These are phyloP conservation scores for Lineus longissimus DNA, from an alignment of 1,140 invertebrate species.

Conservation along the genomic window DNA sequence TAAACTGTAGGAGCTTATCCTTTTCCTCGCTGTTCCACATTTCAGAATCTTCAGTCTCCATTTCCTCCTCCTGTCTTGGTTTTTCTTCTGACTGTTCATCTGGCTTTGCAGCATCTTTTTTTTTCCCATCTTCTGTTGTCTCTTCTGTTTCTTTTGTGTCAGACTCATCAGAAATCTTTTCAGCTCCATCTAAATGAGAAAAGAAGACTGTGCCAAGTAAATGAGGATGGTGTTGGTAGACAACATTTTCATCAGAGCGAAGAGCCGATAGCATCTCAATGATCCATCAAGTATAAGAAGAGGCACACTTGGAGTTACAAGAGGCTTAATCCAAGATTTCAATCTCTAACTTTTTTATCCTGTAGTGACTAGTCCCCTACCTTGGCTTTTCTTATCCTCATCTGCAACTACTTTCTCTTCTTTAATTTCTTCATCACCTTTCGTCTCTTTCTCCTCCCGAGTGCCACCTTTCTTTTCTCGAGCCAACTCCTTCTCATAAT, in stretches of 20 bases:
- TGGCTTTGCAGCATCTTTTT: conserved; percentile 13
- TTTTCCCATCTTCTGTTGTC: not conserved
- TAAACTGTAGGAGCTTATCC: conserved; percentile 72
- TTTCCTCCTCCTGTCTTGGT: conserved; percentile 20
- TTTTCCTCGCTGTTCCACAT: conserved; percentile 70
- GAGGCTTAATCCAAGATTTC: too few species aligned
- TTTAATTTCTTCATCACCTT: conserved; percentile 4
- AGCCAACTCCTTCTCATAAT: conserved; percentile 32
- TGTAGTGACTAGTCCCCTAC: too few species aligned
- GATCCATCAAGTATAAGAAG: too few species aligned
- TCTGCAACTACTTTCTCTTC: conserved; percentile 10
- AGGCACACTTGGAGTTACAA: too few species aligned
- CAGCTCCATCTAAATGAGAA: too few species aligned
- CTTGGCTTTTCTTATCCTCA: not conserved
- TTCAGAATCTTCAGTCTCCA: conserved; percentile 29
- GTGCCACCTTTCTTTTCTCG: conserved; percentile 21
- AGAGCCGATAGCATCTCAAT: too few species aligned
- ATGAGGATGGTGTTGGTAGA: too few species aligned
- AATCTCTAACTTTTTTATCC: too few species aligned
- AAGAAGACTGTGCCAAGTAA: too few species aligned
- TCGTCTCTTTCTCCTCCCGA: conserved; percentile 10
- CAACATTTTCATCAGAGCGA: too few species aligned
- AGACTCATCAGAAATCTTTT: conserved; percentile 4
- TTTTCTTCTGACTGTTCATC: conserved; percentile 12
- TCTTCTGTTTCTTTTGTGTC: conserved; percentile 13